A percentile compares a stretch with the other conserved stretches of the same genome.
Conservation (phyloP, 2,888 invertebrate genomes). For the Lasioglossum calceatum region DNA sequence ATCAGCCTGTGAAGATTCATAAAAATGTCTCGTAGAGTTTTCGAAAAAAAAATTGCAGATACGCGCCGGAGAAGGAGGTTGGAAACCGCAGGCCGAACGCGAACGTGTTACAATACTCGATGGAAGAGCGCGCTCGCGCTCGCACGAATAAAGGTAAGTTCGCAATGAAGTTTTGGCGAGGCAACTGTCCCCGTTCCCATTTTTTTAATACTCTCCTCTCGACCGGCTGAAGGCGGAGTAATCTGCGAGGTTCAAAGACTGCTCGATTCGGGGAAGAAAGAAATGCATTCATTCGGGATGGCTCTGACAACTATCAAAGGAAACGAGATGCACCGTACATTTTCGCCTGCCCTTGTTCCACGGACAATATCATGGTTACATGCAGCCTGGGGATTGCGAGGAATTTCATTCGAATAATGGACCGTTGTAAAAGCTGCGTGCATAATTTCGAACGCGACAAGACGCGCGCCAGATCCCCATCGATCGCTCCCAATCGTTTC, state of each 20-base stretch:
- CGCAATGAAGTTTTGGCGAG: slow-evolving; percentile 9
- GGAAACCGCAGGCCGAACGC: background rate
- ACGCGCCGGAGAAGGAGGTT: background rate
- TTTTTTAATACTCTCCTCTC: slow-evolving; percentile 22
- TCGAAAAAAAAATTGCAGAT: background rate
- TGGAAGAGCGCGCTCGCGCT: background rate
- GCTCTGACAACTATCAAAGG: slow-evolving; percentile 13
- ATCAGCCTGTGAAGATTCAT: background rate
- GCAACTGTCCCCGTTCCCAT: slow-evolving; percentile 5
- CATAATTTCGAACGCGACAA: background rate
- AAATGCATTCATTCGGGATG: slow-evolving; percentile 12
- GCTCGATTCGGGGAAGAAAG: slow-evolving; percentile 13
- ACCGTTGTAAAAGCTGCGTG: background rate
- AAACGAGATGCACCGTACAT: slow-evolving; percentile 12
- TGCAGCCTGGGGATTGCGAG: background rate
- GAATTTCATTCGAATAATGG: slow-evolving; percentile 10
- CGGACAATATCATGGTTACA: slow-evolving; percentile 9
- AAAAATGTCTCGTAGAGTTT: background rate
- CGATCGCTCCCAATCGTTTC: background rate
- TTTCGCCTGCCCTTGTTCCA: background rate
- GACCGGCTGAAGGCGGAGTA: slow-evolving; percentile 11
- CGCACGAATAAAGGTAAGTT: background rate
- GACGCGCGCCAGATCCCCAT: background rate
- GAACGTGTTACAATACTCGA: background rate
- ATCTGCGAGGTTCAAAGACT: slow-evolving; percentile 20